These are phyloP conservation scores for Spicauda simplicius DNA, from an alignment of 2,888 invertebrate species.

Conservation along the genomic window DNA sequence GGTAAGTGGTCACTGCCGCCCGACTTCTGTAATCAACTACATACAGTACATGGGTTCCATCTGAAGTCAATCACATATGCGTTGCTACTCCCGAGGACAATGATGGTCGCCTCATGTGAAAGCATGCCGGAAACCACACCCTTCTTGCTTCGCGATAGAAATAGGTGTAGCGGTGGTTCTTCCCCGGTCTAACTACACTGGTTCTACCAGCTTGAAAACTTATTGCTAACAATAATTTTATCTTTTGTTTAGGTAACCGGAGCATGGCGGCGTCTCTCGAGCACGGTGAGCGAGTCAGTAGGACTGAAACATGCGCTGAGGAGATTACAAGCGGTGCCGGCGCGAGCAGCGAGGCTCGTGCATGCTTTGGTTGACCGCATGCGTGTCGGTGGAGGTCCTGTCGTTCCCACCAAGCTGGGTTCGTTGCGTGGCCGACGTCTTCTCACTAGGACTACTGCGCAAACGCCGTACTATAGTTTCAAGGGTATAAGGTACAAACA, in stretches of 20 bases:
- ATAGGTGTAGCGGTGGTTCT: too few species aligned
- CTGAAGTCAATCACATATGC: too few species aligned
- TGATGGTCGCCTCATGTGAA: too few species aligned
- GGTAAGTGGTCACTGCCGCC: too few species aligned
- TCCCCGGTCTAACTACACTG: too few species aligned
- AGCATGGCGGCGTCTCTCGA: conserved; percentile 77
- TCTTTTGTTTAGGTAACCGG: conserved; percentile 65
- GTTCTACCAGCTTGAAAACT: too few species aligned
- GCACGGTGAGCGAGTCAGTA: conserved; percentile 79
- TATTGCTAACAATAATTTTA: too few species aligned
- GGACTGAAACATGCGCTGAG: conserved; percentile 78
- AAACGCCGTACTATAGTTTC: conserved; percentile 77
- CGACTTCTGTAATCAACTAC: too few species aligned
- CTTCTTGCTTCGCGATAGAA: too few species aligned
- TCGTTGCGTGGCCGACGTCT: conserved; percentile 73
- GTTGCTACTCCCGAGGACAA: too few species aligned
- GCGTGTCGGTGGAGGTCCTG: conserved; percentile 80
- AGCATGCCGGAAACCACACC: too few species aligned
- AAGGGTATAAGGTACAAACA: conserved; percentile 73
- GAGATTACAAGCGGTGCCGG: conserved; percentile 76
- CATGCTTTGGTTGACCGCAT: conserved; percentile 80
- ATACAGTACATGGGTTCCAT: too few species aligned
- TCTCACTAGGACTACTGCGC: conserved; percentile 67
- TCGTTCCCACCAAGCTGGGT: conserved; percentile 69
- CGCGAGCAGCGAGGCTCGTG: conserved; percentile 76